Evolutionary conservation across 2,113 vertebrate genomes (phyloP), one percentile per base, ranked within the genome.

Genomic region (Dasyurus viverrinus): DNA sequence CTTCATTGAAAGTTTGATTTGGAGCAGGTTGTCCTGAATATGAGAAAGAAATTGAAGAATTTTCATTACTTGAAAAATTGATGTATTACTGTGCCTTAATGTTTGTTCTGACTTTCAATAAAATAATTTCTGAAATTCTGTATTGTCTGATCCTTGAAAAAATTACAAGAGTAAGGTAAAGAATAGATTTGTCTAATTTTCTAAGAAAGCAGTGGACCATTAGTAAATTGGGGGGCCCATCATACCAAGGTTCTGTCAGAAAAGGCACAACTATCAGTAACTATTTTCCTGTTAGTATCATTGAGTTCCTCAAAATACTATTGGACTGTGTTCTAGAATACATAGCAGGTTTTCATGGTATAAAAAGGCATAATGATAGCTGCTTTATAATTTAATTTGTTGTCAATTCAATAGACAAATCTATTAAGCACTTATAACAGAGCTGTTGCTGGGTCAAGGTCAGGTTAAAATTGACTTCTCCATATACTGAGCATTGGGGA

Each of bases 41-140:
- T 96, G 93, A 57, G 50, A 91, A 26, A 95, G 50, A 96, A 96
- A 90, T 12, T 93, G 60, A 96, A 95, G 89, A 4, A 93, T 89
- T 97, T 97, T 94, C 93, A 52, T 96, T 96, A 90, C 89, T 97
- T 55, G 93, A 93, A 93, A 97, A 54, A n/a, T 30, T 60, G 60
- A 94, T 96, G 95, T 97, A 97, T 96, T 97, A 94, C 97, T 98
- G 94, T 98, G 97, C 96, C 96, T 98, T 98, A 98, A 96, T 95
- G 95, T 95, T 96, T 97, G 92, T 97, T 97, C 53, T 93, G 90
- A 95, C 90, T 97, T 96, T 90, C 93, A 97, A 98, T 98, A 97
- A 98, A 98, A 93, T 95, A 24, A 48, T 95, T 96, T 97, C 91
- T 97, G 96, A 96, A 91, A 76, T 94, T 96, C 93, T 97, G 89